These are phyloP conservation scores for Brachionus paranguensis DNA, from an alignment of 1,140 invertebrate genomes.

Conservation along the genomic window DNA sequence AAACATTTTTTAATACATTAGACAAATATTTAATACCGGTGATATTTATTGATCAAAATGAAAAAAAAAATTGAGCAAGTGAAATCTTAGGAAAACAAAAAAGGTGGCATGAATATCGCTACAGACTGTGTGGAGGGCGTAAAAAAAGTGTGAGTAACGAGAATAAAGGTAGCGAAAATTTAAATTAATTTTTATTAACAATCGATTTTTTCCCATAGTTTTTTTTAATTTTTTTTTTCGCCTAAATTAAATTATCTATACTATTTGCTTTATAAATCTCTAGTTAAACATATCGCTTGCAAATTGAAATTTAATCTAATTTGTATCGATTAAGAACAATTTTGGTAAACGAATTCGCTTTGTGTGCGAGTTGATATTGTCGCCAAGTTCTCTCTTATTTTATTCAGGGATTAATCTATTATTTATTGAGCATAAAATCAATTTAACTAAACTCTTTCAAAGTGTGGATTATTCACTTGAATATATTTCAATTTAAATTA, in stretches of 20 bases:
- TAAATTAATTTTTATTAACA: background rate
- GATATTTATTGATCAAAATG: background rate
- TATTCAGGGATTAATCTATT: background rate
- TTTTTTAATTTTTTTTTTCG: background rate
- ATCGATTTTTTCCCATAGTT: background rate
- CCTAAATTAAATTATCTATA: conserved; percentile 23
- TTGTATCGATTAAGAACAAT: background rate
- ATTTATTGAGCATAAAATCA: background rate
- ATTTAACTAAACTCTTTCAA: background rate
- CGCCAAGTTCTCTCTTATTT: background rate
- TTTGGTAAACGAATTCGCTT: background rate
- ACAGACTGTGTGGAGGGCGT: background rate
- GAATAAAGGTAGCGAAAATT: background rate
- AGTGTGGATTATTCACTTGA: background rate
- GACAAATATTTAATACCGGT: conserved; percentile 3
- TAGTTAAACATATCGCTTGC: conserved; percentile 20
- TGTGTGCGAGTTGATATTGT: background rate
- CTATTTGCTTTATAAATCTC: background rate
- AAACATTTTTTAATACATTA: background rate
- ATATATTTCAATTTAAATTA: background rate
- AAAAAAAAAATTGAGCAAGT: background rate
- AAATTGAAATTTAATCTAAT: conserved; percentile 27
- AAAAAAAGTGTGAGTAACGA: background rate
- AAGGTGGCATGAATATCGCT: background rate
- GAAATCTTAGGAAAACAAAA: background rate